phyloP scores from a whole-genome alignment of 1,140 invertebrate genomes.

The Stegodyphus mimosarum region DNA sequence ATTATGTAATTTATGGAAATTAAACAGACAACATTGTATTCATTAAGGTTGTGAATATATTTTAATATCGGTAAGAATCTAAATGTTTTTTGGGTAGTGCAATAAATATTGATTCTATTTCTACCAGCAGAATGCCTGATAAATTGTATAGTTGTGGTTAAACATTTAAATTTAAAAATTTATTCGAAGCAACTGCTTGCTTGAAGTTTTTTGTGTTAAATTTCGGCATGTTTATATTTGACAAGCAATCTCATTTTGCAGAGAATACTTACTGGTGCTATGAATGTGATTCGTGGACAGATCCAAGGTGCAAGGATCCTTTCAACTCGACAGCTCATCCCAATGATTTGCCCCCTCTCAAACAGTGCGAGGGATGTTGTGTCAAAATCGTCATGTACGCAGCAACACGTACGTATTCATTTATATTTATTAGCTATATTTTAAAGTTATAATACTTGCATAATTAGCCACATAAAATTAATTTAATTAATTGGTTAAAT shows the following conservation, averaged over 20 bases:
- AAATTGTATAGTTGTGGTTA: neutral
- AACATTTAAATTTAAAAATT: neutral
- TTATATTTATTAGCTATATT: too few species aligned
- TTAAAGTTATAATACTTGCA: too few species aligned
- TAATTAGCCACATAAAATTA: too few species aligned
- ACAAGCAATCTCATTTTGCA: neutral
- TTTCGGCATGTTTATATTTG: neutral
- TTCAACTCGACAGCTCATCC: conserved; percentile 91
- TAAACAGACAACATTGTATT: too few species aligned
- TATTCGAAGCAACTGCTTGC: neutral
- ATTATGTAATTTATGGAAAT: too few species aligned
- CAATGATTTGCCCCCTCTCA: conserved; percentile 82
- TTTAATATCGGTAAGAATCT: too few species aligned
- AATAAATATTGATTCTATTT: too few species aligned
- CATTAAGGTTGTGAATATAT: too few species aligned
- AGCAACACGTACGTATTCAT: conserved; percentile 79
- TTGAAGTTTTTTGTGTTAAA: neutral
- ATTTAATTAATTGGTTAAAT: too few species aligned
- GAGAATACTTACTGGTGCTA: conserved; percentile 74
- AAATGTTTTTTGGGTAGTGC: too few species aligned
- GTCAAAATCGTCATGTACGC: conserved; percentile 93
- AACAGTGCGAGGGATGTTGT: conserved; percentile 91
- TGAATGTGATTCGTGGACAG: conserved; percentile 91
- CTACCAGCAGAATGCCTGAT: neutral
- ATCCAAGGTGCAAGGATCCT: conserved; percentile 89